These are phyloP conservation scores for Sebastes miniatus DNA, from an alignment of 2,797 vertebrate genomes.

Conservation along the genomic window DNA sequence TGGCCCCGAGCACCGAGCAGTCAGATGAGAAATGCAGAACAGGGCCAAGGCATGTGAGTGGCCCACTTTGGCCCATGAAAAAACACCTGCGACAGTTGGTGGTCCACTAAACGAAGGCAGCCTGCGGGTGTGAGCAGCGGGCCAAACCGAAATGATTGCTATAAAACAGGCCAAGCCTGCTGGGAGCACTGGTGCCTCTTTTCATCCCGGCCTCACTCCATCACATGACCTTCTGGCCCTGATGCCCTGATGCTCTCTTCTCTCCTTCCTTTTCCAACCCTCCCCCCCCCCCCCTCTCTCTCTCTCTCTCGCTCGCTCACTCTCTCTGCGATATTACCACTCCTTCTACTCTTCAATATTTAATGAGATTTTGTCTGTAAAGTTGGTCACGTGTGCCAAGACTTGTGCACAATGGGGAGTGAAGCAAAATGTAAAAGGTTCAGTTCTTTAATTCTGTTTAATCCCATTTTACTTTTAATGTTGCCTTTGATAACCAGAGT, in stretches of 20 bases:
- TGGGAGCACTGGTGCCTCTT: constrained; percentile 56
- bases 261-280: not conserved
- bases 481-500: constrained; percentile 24
- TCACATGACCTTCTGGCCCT: constrained; percentile 42
- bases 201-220: constrained; percentile 49
- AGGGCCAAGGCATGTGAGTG: constrained; percentile 30
- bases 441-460: constrained; percentile 13
- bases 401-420: not conserved
- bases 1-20: constrained; percentile 28
- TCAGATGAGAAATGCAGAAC: constrained; percentile 51
- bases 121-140: constrained; percentile 44
- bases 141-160: constrained; percentile 49
- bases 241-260: constrained; percentile 17
- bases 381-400: not conserved
- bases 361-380: constrained; percentile 30
- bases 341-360: constrained; percentile 14
- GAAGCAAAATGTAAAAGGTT: not conserved
- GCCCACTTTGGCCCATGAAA: constrained; percentile 58
- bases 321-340: constrained; percentile 9
- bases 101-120: constrained; percentile 56
- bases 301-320: not conserved
- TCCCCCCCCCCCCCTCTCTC: fast-evolving
- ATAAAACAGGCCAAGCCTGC: constrained; percentile 56
- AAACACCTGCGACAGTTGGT: constrained; percentile 67
- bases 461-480: constrained; percentile 28